Conservation (phyloP, 2,797 vertebrate species). For the Chromis chromis region DNA sequence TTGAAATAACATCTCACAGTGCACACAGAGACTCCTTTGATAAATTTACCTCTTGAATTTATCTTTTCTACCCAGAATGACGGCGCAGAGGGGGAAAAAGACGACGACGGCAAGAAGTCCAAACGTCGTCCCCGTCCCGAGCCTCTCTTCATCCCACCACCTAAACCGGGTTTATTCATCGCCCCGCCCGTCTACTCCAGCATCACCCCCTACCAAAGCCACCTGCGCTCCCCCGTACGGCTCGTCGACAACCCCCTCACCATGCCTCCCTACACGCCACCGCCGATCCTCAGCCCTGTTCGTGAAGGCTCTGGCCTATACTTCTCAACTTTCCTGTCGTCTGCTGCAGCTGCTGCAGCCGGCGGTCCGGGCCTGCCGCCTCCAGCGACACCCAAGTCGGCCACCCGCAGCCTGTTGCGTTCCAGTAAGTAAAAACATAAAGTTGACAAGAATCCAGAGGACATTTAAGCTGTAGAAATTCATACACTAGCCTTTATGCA, state of each 20-base stretch:
- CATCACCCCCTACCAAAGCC: slow-evolving; percentile 96
- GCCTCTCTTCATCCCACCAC: slow-evolving; percentile 97
- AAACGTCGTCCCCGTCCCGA: slow-evolving; percentile 95
- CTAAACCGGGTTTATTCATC: slow-evolving; percentile 93
- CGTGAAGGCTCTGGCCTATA: slow-evolving; percentile 97
- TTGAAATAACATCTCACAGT: not conserved
- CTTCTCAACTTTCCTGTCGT: slow-evolving; percentile 95
- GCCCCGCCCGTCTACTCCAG: slow-evolving; percentile 92
- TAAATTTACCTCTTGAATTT: not conserved
- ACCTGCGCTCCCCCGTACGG: slow-evolving; percentile 95
- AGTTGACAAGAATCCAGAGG: too few relatives aligned
- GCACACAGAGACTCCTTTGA: not conserved
- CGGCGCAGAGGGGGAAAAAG: slow-evolving; percentile 73
- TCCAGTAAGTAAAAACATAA: slow-evolving; percentile 88
- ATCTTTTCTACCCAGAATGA: slow-evolving; percentile 74
- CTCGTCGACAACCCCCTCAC: slow-evolving; percentile 91
- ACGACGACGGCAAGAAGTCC: slow-evolving; percentile 87
- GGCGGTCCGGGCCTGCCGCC: slow-evolving; percentile 87
- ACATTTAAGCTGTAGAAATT: not conserved
- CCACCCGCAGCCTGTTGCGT: slow-evolving; percentile 92
- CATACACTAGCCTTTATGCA: not conserved
- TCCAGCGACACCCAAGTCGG: slow-evolving; percentile 94
- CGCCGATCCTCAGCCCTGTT: slow-evolving; percentile 97
- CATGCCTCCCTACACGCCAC: slow-evolving; percentile 96
- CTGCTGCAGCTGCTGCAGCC: slow-evolving; percentile 81